Percentiles rank a stretch among this genome's conserved stretches.
These are phyloP conservation scores for Mustela lutreola DNA, from an alignment of 2,113 vertebrate species.

Conservation along the genomic window DNA sequence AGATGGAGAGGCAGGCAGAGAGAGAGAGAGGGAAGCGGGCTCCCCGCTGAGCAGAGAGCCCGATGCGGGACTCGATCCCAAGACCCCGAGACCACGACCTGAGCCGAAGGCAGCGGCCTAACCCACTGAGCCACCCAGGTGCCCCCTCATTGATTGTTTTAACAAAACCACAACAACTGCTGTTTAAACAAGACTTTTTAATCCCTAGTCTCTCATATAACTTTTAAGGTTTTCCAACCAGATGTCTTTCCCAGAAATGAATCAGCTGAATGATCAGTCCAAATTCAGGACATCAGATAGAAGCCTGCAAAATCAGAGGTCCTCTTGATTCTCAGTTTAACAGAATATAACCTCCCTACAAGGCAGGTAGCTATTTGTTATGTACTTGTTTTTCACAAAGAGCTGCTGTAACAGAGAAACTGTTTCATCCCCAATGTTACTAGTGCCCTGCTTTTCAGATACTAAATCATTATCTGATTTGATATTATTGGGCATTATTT, in stretches of 20 bases:
- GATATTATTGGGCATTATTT: neutral
- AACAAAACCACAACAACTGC: neutral
- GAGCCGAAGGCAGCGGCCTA: too few relatives aligned
- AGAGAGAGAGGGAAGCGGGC: too few relatives aligned
- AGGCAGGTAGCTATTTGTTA: neutral
- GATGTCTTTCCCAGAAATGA: neutral
- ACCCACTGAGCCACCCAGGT: too few relatives aligned
- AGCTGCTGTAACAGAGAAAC: neutral
- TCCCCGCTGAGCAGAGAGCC: too few relatives aligned
- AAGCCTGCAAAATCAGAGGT: neutral
- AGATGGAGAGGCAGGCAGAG: too few relatives aligned
- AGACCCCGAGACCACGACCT: too few relatives aligned
- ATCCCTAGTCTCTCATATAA: neutral
- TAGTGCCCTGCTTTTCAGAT: neutral
- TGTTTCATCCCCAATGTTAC: neutral
- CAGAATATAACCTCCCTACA: neutral
- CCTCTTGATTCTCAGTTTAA: neutral
- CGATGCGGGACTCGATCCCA: too few relatives aligned
- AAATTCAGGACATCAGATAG: neutral
- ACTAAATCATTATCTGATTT: neutral
- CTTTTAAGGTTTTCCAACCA: neutral
- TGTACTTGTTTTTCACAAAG: neutral
- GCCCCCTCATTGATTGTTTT: neutral
- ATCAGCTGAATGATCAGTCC: neutral
- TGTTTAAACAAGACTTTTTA: neutral